phyloP scores from a whole-genome alignment of 2,888 invertebrate genomes.

The Sinelater perroti region DNA sequence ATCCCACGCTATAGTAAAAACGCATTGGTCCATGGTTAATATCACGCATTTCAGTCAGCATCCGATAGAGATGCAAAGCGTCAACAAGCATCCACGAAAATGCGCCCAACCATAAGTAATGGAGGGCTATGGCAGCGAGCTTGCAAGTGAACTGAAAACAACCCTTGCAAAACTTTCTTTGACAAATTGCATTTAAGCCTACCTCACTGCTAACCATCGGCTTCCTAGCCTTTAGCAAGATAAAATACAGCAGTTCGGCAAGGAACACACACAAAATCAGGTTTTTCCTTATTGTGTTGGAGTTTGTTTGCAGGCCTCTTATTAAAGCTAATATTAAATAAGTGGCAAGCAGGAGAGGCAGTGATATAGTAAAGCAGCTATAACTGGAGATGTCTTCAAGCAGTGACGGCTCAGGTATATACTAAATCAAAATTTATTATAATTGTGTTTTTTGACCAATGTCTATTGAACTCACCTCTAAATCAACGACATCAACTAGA shows the following conservation, averaged over 20 bases:
- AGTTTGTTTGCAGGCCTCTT: constrained; percentile 85
- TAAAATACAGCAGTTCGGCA: constrained; percentile 84
- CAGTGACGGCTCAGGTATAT: constrained; percentile 86
- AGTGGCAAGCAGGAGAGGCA: constrained; percentile 81
- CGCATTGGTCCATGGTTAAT: constrained; percentile 95
- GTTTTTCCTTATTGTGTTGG: constrained; percentile 94
- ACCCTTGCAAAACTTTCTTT: constrained; percentile 14
- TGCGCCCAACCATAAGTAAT: constrained; percentile 91
- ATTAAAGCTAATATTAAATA: constrained; percentile 83
- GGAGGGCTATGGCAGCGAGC: constrained; percentile 87
- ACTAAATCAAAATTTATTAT: constrained; percentile 59
- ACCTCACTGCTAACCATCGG: constrained; percentile 86
- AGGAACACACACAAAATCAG: constrained; percentile 89
- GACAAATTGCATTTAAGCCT: constrained; percentile 47
- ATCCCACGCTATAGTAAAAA: constrained; percentile 91
- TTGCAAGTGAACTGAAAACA: constrained; percentile 80
- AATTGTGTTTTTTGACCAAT: neutral
- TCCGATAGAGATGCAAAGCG: constrained; percentile 90
- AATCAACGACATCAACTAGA: constrained; percentile 87
- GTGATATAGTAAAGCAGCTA: constrained; percentile 84
- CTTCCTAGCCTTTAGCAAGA: constrained; percentile 85
- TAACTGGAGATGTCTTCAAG: constrained; percentile 89
- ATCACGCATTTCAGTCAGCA: constrained; percentile 94
- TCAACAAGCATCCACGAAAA: constrained; percentile 94
- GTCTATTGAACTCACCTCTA: constrained; percentile 81